Percentiles rank a stretch among this genome's conserved stretches.
These are phyloP conservation scores for Abrostola tripartita DNA, from an alignment of 2,888 invertebrate genomes.

Conservation along the genomic window DNA sequence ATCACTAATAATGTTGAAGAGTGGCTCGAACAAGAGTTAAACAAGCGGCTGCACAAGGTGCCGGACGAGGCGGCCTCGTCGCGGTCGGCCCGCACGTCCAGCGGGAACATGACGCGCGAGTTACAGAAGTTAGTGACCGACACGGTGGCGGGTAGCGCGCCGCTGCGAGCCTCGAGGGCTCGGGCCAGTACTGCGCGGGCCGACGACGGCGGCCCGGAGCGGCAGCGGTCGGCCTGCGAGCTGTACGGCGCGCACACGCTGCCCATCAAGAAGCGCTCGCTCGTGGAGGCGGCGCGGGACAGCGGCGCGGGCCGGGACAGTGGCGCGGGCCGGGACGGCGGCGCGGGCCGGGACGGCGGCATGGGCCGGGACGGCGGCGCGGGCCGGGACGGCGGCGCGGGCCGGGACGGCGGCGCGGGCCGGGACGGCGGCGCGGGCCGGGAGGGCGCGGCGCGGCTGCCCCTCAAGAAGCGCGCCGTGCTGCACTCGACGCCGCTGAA, in stretches of 20 bases:
- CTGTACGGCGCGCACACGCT: slow-evolving; percentile 66
- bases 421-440: background rate
- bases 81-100: slow-evolving; percentile 48
- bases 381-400: background rate
- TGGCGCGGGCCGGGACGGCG: slow-evolving; percentile 3
- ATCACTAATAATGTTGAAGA: slow-evolving; percentile 68
- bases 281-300: slow-evolving; percentile 39
- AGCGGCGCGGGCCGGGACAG: background rate
- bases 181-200: slow-evolving; percentile 59
- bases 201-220: slow-evolving; percentile 3
- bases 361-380: background rate
- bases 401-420: slow-evolving; percentile 9
- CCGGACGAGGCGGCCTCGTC: slow-evolving; percentile 41
- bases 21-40: slow-evolving; percentile 72
- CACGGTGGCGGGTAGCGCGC: slow-evolving; percentile 66
- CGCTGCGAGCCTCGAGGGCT: slow-evolving; percentile 56
- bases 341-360: background rate
- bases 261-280: slow-evolving; percentile 78
- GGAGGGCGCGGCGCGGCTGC: slow-evolving; percentile 48
- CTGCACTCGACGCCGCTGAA: slow-evolving; percentile 80
- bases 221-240: slow-evolving; percentile 62
- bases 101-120: slow-evolving; percentile 56
- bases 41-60: slow-evolving; percentile 57
- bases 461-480: slow-evolving; percentile 74
- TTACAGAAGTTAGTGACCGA: slow-evolving; percentile 68